Conservation (phyloP, 2,113 vertebrate species). For the Podiceps cristatus region DNA sequence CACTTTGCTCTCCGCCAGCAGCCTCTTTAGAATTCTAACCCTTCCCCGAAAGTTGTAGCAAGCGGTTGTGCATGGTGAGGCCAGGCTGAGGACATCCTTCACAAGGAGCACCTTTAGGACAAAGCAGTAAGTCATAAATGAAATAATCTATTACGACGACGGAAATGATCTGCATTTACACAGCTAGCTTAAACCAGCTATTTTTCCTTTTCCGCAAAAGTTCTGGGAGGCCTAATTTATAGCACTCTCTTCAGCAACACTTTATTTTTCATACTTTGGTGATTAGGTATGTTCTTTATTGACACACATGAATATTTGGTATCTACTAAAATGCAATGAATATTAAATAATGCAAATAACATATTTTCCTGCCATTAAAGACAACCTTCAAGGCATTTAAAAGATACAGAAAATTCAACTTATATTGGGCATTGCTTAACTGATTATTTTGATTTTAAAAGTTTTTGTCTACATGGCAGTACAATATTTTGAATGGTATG, state of each 20-base stretch:
- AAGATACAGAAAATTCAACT: slow-evolving; percentile 5
- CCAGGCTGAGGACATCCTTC: neutral
- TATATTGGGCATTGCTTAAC: neutral
- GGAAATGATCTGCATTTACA: slow-evolving; percentile 28
- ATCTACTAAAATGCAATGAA: slow-evolving; percentile 61
- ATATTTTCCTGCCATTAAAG: slow-evolving; percentile 64
- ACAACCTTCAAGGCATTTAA: slow-evolving; percentile 29
- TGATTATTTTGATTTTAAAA: neutral
- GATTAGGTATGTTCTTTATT: slow-evolving; percentile 59
- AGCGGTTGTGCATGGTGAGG: neutral
- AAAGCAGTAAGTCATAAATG: slow-evolving; percentile 20
- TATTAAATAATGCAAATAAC: slow-evolving; percentile 63
- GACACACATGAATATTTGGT: slow-evolving; percentile 48
- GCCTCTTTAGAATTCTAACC: slow-evolving; percentile 33
- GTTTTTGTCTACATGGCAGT: neutral
- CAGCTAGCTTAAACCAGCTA: slow-evolving; percentile 10
- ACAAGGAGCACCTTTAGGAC: slow-evolving; percentile 23
- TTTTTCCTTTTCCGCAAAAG: slow-evolving; percentile 25
- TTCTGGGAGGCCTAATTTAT: slow-evolving; percentile 45
- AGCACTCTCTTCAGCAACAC: slow-evolving; percentile 16
- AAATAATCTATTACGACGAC: neutral
- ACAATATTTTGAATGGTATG: neutral
- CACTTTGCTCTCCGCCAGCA: slow-evolving; percentile 28
- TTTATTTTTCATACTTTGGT: slow-evolving; percentile 52
- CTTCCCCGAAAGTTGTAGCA: slow-evolving; percentile 3